phyloP scores from a whole-genome alignment of 1,140 invertebrate species.

The Hypothenemus hampei region DNA sequence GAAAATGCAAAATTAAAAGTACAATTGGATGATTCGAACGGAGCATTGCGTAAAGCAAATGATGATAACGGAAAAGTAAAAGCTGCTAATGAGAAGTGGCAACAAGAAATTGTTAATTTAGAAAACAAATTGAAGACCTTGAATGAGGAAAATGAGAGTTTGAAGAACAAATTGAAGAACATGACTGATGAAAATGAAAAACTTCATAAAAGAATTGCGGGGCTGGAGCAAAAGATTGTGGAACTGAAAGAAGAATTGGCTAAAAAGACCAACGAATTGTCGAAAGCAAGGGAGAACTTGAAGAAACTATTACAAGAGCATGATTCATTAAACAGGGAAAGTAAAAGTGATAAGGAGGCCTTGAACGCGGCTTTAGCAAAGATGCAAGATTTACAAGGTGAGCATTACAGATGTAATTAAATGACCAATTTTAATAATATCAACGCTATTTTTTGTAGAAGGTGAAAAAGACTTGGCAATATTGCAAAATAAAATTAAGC shows the following conservation, averaged over 20 bases:
- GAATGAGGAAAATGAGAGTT: conserved; percentile 12
- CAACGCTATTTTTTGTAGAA: too few relatives aligned
- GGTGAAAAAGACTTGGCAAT: neutral
- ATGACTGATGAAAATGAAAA: too few relatives aligned
- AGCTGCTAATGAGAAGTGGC: too few relatives aligned
- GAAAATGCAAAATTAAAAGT: conserved; percentile 18
- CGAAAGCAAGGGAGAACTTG: too few relatives aligned
- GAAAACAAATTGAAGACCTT: too few relatives aligned
- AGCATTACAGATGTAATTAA: too few relatives aligned
- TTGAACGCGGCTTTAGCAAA: conserved; percentile 8
- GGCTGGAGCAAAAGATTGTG: too few relatives aligned
- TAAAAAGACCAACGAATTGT: too few relatives aligned
- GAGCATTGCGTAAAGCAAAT: neutral
- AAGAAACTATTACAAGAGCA: too few relatives aligned
- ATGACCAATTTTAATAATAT: too few relatives aligned
- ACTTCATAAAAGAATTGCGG: conserved; percentile 15
- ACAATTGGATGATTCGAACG: conserved; percentile 1
- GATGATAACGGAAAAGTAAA: conserved; percentile 13
- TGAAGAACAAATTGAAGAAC: too few relatives aligned
- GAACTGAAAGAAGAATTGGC: conserved; percentile 12
- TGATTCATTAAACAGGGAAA: conserved; percentile 13
- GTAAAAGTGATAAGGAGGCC: neutral
- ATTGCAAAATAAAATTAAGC: neutral
- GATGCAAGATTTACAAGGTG: conserved; percentile 1
- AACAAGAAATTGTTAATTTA: too few relatives aligned